Evolutionary conservation across 2,888 invertebrate species (phyloP).

Genomic region (Acholoe squamosa): DNA sequence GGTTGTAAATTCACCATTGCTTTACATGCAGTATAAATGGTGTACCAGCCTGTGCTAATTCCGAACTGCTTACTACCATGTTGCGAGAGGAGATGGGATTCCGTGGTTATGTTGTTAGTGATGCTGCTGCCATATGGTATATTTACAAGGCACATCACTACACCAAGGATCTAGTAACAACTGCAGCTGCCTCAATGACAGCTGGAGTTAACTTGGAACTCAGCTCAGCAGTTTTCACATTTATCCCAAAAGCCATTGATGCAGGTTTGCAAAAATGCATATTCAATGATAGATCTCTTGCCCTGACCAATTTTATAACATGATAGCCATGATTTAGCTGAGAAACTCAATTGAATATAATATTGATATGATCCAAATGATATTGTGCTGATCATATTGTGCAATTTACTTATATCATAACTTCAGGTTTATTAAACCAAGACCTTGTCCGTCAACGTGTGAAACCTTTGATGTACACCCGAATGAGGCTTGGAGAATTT

Average conservation of each 20-base stretch:
- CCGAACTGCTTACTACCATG: constrained; percentile 69
- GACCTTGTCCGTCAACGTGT: constrained; percentile 67
- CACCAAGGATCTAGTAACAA: constrained; percentile 64
- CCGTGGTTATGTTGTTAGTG: constrained; percentile 73
- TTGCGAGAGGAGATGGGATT: constrained; percentile 70
- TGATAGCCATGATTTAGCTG: too few relatives aligned
- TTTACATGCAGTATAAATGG: constrained; percentile 73
- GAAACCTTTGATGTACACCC: constrained; percentile 71
- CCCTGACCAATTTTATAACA: too few relatives aligned
- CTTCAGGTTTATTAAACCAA: constrained; percentile 63
- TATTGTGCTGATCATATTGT: neutral
- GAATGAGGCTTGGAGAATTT: constrained; percentile 73
- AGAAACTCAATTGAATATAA: too few relatives aligned
- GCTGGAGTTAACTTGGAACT: constrained; percentile 72
- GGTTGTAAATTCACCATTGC: neutral
- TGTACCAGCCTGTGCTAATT: constrained; percentile 73
- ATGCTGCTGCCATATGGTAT: constrained; percentile 70
- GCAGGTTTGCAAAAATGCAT: neutral
- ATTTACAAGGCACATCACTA: constrained; percentile 70
- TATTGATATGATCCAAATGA: too few relatives aligned
- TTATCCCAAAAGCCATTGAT: constrained; percentile 35
- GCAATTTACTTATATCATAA: neutral
- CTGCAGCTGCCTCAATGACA: constrained; percentile 69
- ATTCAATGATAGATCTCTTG: too few relatives aligned
- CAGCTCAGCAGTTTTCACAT: neutral